Base-by-base conservation (phyloP, 2,888 invertebrate species). In the Byasa hedistus region DNA sequence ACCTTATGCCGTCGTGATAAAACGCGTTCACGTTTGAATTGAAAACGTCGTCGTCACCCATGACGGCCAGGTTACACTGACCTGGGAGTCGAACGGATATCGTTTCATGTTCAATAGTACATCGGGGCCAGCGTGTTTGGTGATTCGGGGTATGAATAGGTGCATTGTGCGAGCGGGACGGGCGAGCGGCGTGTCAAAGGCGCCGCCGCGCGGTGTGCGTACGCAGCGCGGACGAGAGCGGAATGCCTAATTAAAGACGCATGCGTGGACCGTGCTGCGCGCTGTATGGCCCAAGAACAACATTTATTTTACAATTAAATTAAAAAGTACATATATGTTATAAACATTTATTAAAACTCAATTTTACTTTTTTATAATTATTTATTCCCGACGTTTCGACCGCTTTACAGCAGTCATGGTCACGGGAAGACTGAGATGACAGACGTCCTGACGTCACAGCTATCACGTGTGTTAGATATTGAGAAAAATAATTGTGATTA, bases 241-340 rank as follows among this genome's bases (percentile, higher is more conserved):
- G 91, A 91, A 91, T 91, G 87, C 88, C 88, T 91, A 91, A 91
- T 91, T 91, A 90, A 89, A 87, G 84, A 88, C 89, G 89, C 87
- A 91, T 90, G 91, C 89, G 86, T 86, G 87, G 87, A 87, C 85
- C 81, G 75, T 71, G 73, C 76, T 73, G 75, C 76, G 74, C 67
- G 72, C 73, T 55, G 72, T 68, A 64, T 74, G 78, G 78, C 73
- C 51, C 70, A 73, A 76, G 32, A 36, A 36, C 15, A 52, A 61
- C 69, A 70, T 48, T 32, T 32, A 32, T 10, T 32, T 32, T 10
- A 32, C 32, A 32, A 7, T 32, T 32, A 0, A 32, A 32, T 32
- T 10, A 32, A 32, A 32, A 32, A 32, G 10, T 32, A 32, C 10
- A 27, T 27, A 8, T 32, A 32, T 8, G 32, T 32, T n/a, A n/a